Evolutionary conservation across 1,140 invertebrate species (phyloP).

Genomic region (Macrotrachela quadricornifera): DNA sequence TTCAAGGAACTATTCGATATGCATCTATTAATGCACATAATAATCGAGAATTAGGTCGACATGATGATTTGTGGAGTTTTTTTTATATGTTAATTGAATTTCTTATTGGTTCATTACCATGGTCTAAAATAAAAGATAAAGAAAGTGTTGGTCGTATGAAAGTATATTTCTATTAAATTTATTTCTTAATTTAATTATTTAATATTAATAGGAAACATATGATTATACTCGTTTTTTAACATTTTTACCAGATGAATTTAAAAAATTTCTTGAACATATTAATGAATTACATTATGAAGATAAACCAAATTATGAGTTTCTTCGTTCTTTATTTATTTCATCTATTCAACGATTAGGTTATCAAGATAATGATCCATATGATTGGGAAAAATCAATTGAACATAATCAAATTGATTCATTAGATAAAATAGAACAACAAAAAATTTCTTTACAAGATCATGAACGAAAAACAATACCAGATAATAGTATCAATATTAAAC

Average conservation of each 20-base stretch:
- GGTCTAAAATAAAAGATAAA: slow-evolving; percentile 97
- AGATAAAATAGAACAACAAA: too few relatives aligned
- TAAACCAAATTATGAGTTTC: slow-evolving; percentile 58
- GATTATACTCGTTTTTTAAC: slow-evolving; percentile 42
- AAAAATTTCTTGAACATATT: slow-evolving; percentile 69
- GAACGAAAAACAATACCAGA: too few relatives aligned
- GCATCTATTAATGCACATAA: slow-evolving; percentile 77
- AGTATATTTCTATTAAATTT: slow-evolving; percentile 80
- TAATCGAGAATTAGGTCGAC: slow-evolving; percentile 76
- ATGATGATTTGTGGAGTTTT: slow-evolving; percentile 94
- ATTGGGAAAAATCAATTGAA: slow-evolving; percentile 59
- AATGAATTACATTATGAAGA: slow-evolving; percentile 66
- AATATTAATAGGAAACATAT: slow-evolving; percentile 84
- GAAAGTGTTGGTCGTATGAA: slow-evolving; percentile 47
- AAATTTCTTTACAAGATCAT: too few relatives aligned
- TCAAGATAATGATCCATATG: slow-evolving; percentile 59
- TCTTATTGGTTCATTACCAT: slow-evolving; percentile 87
- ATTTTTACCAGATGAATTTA: too few relatives aligned
- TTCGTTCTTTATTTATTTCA: slow-evolving; percentile 49
- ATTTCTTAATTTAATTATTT: slow-evolving; percentile 79
- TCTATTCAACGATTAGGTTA: slow-evolving; percentile 81
- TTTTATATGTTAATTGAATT: slow-evolving; percentile 99
- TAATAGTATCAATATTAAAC: too few relatives aligned
- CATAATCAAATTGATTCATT: neutral
- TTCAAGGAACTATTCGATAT: slow-evolving; percentile 64